Evolutionary conservation across 2,888 invertebrate species (phyloP).

Genomic region (Microplitis deprimator): DNA sequence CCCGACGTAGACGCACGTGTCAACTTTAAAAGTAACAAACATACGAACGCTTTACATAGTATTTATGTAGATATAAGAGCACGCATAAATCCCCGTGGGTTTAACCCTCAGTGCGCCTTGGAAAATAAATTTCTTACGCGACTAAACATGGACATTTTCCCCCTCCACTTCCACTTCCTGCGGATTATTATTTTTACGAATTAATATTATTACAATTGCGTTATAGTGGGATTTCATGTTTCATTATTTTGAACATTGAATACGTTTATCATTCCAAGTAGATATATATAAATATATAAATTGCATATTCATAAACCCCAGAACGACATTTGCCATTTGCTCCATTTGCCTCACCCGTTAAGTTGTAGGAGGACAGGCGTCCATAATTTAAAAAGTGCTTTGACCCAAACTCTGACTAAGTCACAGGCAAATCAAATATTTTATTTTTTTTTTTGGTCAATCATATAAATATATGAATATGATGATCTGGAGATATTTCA

Average conservation of each 20-base stretch:
- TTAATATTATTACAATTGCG: neutral
- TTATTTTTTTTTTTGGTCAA: neutral
- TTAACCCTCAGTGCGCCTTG: constrained; percentile 23
- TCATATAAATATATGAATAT: neutral
- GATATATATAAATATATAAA: constrained; percentile 37
- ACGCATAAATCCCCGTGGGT: constrained; percentile 47
- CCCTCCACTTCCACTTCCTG: neutral
- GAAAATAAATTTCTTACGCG: constrained; percentile 5
- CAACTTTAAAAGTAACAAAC: constrained; percentile 42
- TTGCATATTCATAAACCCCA: constrained; percentile 61
- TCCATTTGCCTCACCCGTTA: constrained; percentile 54
- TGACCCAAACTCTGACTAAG: constrained; percentile 35
- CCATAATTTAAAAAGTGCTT: constrained; percentile 48
- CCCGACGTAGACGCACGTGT: constrained; percentile 47
- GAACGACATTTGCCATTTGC: constrained; percentile 43
- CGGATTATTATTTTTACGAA: neutral
- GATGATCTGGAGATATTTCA: too few relatives aligned
- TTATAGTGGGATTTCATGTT: constrained; percentile 24
- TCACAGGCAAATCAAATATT: constrained; percentile 44
- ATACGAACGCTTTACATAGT: constrained; percentile 52
- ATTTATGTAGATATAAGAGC: constrained; percentile 51
- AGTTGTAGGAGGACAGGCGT: constrained; percentile 64
- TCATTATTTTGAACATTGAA: neutral
- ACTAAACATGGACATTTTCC: constrained; percentile 12
- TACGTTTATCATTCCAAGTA: constrained; percentile 42